A percentile compares a stretch with the other conserved stretches of the same genome.
Conservation (phyloP, 2,888 invertebrate species). For the Diaperis boleti region DNA sequence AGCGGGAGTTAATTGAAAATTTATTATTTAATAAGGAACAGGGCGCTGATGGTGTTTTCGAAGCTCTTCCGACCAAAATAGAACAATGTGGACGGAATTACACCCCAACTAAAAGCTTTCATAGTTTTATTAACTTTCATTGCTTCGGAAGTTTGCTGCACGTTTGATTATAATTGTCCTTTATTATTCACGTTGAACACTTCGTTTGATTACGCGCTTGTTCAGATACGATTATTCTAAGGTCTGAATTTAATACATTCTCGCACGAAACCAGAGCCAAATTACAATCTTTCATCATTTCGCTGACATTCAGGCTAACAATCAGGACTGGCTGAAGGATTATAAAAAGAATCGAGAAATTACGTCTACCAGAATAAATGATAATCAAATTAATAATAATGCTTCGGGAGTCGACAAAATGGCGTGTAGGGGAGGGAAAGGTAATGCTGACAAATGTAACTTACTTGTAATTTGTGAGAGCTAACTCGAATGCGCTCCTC, state of each 20-base stretch:
- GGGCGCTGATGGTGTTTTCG: slow-evolving; percentile 41
- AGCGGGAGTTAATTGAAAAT: slow-evolving; percentile 48
- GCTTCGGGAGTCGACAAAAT: too few relatives aligned
- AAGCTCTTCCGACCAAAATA: slow-evolving; percentile 44
- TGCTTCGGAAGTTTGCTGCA: slow-evolving; percentile 28
- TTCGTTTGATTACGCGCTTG: slow-evolving; percentile 30
- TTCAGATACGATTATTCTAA: slow-evolving; percentile 28
- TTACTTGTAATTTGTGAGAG: too few relatives aligned
- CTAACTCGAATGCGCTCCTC: too few relatives aligned
- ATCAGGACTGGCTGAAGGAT: too few relatives aligned
- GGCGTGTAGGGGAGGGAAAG: too few relatives aligned
- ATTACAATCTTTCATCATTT: slow-evolving; percentile 26
- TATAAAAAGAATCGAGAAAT: neutral
- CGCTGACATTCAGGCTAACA: slow-evolving; percentile 9
- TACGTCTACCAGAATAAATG: neutral
- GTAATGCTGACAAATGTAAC: too few relatives aligned
- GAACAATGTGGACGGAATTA: slow-evolving; percentile 46
- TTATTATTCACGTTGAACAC: slow-evolving; percentile 35
- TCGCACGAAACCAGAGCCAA: slow-evolving; percentile 27
- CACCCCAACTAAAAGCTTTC: slow-evolving; percentile 39
- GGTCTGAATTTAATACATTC: slow-evolving; percentile 22
- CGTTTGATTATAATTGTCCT: slow-evolving; percentile 31
- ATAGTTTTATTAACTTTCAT: slow-evolving; percentile 36
- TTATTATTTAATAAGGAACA: slow-evolving; percentile 49
- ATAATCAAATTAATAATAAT: too few relatives aligned